These are phyloP conservation scores for Neopelma chrysocephalum DNA, from an alignment of 2,797 vertebrate species.

Conservation along the genomic window DNA sequence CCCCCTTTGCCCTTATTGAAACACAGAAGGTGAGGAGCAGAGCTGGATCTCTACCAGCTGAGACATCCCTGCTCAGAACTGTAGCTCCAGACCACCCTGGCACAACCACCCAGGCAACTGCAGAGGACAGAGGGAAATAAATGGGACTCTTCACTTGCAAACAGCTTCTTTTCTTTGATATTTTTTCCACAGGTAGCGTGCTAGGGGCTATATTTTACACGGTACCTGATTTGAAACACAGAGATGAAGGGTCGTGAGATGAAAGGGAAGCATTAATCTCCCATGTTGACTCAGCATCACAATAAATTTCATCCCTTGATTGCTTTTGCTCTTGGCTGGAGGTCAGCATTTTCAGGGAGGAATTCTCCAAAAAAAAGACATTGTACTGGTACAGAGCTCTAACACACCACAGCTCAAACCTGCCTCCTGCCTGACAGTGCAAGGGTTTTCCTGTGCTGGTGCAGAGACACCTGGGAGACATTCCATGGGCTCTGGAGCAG, in stretches of 20 bases:
- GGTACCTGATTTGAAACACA: slow-evolving; percentile 6
- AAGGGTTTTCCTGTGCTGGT: background rate
- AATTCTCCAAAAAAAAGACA: background rate
- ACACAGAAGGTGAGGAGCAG: background rate
- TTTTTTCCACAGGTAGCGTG: background rate
- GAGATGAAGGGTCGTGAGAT: background rate
- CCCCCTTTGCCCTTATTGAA: background rate
- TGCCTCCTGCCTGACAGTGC: background rate
- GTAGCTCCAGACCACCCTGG: background rate
- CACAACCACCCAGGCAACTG: background rate
- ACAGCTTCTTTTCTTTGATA: background rate
- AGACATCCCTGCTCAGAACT: background rate
- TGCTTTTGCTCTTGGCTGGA: slow-evolving; percentile 41
- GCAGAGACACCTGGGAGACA: background rate
- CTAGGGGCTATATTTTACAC: background rate
- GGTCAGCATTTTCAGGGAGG: background rate
- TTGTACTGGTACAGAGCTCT: background rate
- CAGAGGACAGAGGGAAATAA: background rate
- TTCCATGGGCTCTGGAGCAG: background rate
- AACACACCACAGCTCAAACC: rapidly evolving
- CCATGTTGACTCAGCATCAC: background rate
- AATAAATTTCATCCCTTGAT: slow-evolving; percentile 22
- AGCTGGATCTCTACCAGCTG: background rate
- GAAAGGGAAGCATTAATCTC: slow-evolving; percentile 53
- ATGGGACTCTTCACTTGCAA: background rate